Evolutionary conservation across 92 coral and sea anemone genomes (phyloP).

Genomic region (Nematostella vectensis): DNA sequence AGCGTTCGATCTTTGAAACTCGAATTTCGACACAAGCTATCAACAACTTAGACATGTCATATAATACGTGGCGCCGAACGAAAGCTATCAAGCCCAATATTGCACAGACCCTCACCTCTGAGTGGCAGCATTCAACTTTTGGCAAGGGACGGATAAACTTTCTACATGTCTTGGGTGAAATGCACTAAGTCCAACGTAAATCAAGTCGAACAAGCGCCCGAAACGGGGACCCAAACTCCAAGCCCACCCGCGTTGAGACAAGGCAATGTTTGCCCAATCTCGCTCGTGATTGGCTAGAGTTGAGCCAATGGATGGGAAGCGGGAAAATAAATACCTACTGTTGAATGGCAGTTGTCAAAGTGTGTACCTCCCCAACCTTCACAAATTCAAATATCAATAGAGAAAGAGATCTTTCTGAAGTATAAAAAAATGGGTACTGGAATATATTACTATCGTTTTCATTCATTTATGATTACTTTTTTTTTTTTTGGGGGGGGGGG

Average conservation of each 20-base stretch:
- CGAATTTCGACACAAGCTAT: slow-evolving; percentile 40
- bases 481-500: no score
- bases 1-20: slow-evolving; percentile 39
- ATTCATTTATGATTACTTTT: no score
- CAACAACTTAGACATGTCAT: slow-evolving; percentile 30
- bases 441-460: no score
- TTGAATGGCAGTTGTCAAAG: no score
- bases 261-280: slow-evolving; percentile 52
- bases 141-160: slow-evolving; percentile 24
- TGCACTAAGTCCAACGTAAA: neutral
- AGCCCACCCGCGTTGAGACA: slow-evolving; percentile 60
- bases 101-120: slow-evolving; percentile 43
- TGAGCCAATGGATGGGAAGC: slow-evolving; percentile 46
- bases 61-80: slow-evolving; percentile 27
- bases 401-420: no score
- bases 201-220: slow-evolving; percentile 13
- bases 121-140: slow-evolving; percentile 41
- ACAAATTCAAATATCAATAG: no score
- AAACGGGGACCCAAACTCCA: slow-evolving; percentile 11
- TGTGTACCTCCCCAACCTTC: no score
- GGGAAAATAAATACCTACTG: slow-evolving; percentile 32
- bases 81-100: slow-evolving; percentile 29
- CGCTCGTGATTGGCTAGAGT: slow-evolving; percentile 33
- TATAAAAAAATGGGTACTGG: no score
- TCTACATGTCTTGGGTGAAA: slow-evolving; percentile 17